A percentile compares a stretch with the other conserved stretches of the same genome.
Conservation (phyloP, 2,888 invertebrate species). For the Thumatha senex region DNA sequence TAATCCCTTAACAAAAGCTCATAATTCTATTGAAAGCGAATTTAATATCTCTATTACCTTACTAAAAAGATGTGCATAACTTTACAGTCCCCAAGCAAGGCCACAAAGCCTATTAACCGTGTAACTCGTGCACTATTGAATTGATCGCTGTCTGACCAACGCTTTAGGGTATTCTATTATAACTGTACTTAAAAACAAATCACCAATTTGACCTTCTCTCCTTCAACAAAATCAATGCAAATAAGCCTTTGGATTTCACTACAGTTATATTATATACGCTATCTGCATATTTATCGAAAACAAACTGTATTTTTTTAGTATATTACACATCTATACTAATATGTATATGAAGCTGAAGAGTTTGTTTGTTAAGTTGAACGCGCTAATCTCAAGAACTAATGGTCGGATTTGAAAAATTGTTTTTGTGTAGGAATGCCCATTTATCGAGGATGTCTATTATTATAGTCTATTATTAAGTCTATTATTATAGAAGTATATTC, state of each 20-base stretch:
- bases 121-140: neutral
- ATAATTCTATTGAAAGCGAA: too few species aligned
- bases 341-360: too few species aligned
- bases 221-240: constrained; percentile 18
- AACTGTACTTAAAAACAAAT: constrained; percentile 7
- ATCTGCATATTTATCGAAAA: constrained; percentile 37
- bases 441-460: too few species aligned
- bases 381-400: too few species aligned
- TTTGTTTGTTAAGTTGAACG: too few species aligned
- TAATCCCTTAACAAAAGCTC: too few species aligned
- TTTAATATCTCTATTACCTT: too few species aligned
- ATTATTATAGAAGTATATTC: too few species aligned
- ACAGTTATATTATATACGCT: constrained; percentile 31
- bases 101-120: neutral
- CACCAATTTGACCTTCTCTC: constrained; percentile 8
- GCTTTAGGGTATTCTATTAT: neutral
- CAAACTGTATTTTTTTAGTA: constrained; percentile 36
- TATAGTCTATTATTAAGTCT: too few species aligned
- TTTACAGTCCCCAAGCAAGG: neutral
- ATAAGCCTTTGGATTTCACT: constrained; percentile 17
- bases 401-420: too few species aligned
- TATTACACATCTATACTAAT: too few species aligned
- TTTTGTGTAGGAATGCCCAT: too few species aligned
- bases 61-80: neutral
- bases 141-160: neutral